These are phyloP conservation scores for Cephus sareptanus DNA, from an alignment of 2,888 invertebrate species.

Conservation along the genomic window DNA sequence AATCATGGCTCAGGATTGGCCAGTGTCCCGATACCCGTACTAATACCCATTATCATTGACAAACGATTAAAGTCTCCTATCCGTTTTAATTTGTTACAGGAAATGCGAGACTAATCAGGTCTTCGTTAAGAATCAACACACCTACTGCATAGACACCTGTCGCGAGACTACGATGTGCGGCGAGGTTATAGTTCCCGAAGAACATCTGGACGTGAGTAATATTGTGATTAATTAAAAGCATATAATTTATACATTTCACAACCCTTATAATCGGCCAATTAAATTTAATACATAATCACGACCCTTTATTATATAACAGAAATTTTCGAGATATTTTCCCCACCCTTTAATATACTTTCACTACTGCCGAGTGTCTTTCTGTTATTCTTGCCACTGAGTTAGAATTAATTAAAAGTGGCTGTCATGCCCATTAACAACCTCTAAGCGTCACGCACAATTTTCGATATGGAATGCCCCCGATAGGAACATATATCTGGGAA, in stretches of 20 bases:
- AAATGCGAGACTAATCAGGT: conserved; percentile 91
- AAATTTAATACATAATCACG: not conserved
- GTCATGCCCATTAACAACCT: not conserved
- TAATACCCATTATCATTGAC: not conserved
- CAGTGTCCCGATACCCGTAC: not conserved
- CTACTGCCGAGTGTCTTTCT: not conserved
- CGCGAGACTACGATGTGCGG: conserved; percentile 92
- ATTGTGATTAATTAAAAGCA: not conserved
- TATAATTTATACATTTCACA: not conserved
- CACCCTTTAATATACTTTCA: not conserved
- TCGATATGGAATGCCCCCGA: not conserved
- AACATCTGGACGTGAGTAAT: conserved; percentile 88
- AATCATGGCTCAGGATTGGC: not conserved
- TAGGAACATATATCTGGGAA: not conserved
- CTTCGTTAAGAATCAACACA: conserved; percentile 83
- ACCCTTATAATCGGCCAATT: not conserved
- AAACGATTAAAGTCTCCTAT: conserved; percentile 1
- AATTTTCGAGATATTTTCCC: not conserved
- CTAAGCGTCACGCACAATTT: not conserved
- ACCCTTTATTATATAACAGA: not conserved
- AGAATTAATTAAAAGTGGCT: not conserved
- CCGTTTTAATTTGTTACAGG: conserved; percentile 67
- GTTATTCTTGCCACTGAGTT: not conserved
- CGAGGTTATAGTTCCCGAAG: conserved; percentile 91
- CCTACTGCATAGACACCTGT: conserved; percentile 89